Percentiles rank a stretch among this genome's conserved stretches.
These are phyloP conservation scores for Zophobas morio DNA, from an alignment of 1,140 invertebrate genomes.

Conservation along the genomic window DNA sequence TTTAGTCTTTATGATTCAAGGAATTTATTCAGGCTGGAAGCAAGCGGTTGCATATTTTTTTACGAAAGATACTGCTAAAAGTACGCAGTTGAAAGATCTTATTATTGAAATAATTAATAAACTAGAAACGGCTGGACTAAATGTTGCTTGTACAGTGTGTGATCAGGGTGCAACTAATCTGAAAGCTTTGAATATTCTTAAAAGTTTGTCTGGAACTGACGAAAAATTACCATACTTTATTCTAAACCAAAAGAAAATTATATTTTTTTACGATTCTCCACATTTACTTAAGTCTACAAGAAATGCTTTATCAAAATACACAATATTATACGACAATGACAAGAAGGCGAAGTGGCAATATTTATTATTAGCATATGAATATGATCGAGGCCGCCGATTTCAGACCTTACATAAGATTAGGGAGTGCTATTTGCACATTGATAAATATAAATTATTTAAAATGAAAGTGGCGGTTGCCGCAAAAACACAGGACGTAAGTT, in stretches of 20 bases:
- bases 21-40: not conserved
- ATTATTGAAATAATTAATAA: not conserved
- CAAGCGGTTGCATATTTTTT: not conserved
- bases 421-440: not conserved
- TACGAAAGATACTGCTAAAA: not conserved
- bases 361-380: constrained; percentile 2
- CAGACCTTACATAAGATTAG: not conserved
- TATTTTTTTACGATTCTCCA: constrained; percentile 4
- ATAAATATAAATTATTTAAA: constrained; percentile 5
- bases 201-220: not conserved
- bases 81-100: not conserved
- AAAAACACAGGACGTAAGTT: constrained; percentile 4
- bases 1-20: constrained; percentile 13
- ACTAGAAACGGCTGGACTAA: not conserved
- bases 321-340: not conserved
- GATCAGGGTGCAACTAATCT: not conserved
- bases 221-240: not conserved
- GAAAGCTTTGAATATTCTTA: not conserved
- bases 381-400: constrained; percentile 1
- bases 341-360: constrained; percentile 1
- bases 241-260: not conserved
- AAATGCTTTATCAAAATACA: constrained; percentile 14
- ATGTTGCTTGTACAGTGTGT: not conserved
- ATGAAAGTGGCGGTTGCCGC: constrained; percentile 4
- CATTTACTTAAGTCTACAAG: constrained; percentile 3